A percentile compares a stretch with the other conserved stretches of the same genome.
phyloP scores from a whole-genome alignment of 2,888 invertebrate genomes.

The Apantesis nais region DNA sequence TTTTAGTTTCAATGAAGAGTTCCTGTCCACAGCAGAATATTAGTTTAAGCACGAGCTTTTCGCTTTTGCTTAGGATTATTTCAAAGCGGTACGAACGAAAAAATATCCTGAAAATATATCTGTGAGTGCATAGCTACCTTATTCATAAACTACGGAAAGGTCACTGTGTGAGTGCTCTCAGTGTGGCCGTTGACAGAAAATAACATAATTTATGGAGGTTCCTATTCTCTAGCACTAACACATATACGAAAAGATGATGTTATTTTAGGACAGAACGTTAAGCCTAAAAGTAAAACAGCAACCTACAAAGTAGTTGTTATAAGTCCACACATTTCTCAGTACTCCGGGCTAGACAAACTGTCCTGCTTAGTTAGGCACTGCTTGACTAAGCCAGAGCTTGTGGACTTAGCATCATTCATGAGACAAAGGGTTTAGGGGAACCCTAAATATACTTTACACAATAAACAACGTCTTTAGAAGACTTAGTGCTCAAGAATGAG shows the following conservation, averaged over 20 bases:
- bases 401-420: slow-evolving; percentile 3
- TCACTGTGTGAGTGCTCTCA: background rate
- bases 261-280: slow-evolving; percentile 1
- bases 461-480: background rate
- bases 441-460: background rate
- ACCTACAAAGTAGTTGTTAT: background rate
- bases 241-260: background rate
- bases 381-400: background rate
- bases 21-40: background rate
- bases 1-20: background rate
- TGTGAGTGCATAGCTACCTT: background rate
- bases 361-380: background rate
- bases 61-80: too few relatives aligned
- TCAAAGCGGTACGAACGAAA: too few relatives aligned
- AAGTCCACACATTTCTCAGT: background rate
- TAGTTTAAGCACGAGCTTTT: background rate
- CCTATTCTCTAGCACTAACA: background rate
- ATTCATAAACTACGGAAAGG: background rate
- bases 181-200: background rate
- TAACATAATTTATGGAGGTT: background rate
- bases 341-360: background rate
- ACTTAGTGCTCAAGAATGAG: background rate
- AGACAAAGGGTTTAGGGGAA: background rate
- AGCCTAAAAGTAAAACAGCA: background rate
- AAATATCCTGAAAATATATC: too few relatives aligned